These are phyloP conservation scores for Torymus auratus DNA, from an alignment of 2,888 invertebrate species.

Conservation along the genomic window DNA sequence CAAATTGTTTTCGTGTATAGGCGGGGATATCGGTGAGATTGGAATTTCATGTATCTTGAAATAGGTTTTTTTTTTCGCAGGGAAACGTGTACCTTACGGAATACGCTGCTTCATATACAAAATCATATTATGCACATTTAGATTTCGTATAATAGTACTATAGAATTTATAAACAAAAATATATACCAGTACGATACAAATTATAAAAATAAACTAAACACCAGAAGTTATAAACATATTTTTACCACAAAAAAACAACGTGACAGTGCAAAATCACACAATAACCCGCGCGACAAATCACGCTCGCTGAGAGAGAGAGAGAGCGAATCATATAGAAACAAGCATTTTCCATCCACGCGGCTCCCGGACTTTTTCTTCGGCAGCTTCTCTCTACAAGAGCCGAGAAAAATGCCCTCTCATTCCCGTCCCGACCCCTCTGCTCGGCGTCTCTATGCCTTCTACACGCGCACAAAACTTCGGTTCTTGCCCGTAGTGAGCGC, in stretches of 20 bases:
- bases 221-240: no score
- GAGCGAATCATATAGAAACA: conserved; percentile 52
- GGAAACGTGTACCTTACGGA: background rate
- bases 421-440: conserved; percentile 31
- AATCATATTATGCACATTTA: no score
- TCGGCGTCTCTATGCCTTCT: background rate
- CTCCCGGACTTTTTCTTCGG: conserved; percentile 25
- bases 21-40: background rate
- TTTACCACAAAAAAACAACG: no score
- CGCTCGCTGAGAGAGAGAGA: conserved; percentile 14
- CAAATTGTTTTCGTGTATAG: conserved; percentile 10
- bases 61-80: background rate
- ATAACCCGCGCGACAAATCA: conserved; percentile 47
- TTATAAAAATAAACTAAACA: no score
- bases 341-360: conserved; percentile 56
- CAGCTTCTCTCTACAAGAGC: background rate
- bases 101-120: no score
- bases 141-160: no score
- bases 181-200: no score
- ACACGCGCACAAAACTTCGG: conserved; percentile 29
- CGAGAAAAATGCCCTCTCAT: conserved; percentile 56
- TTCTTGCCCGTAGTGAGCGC: conserved; percentile 32
- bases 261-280: background rate
- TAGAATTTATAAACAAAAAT: no score
- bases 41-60: background rate